Percentiles rank a stretch among this genome's conserved stretches.
These are phyloP conservation scores for Acanthosepion pharaonis DNA, from an alignment of 2,888 invertebrate genomes.

Conservation along the genomic window DNA sequence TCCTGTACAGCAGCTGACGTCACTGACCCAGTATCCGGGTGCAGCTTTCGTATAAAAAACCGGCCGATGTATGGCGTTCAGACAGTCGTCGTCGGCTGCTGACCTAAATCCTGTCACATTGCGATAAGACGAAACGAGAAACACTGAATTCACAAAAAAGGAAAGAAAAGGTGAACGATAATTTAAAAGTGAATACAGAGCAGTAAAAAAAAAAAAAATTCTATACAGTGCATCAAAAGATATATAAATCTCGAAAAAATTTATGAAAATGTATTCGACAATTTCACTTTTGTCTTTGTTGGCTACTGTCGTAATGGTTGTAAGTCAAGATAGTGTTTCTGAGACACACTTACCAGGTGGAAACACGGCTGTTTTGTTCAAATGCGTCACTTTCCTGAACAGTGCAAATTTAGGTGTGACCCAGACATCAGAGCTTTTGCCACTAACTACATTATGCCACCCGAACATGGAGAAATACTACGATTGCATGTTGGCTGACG, in stretches of 20 bases:
- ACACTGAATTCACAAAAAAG: background rate
- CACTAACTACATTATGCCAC: background rate
- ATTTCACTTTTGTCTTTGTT: background rate
- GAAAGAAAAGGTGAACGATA: background rate
- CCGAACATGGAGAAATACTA: background rate
- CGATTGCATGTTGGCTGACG: background rate
- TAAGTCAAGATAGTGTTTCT: background rate
- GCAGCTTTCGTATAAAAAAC: background rate
- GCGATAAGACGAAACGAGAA: too few relatives aligned
- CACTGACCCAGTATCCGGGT: background rate
- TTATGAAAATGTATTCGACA: background rate
- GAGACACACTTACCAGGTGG: background rate
- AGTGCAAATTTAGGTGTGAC: background rate
- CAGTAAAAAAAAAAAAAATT: background rate
- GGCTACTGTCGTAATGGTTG: background rate
- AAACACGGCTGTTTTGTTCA: background rate
- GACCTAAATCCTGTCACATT: background rate
- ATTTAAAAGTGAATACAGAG: background rate
- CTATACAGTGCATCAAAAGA: too few relatives aligned
- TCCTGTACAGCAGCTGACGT: background rate
- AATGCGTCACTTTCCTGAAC: background rate
- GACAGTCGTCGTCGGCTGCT: background rate
- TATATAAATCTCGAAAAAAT: background rate
- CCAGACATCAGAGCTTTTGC: background rate
- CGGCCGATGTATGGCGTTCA: background rate